Percentiles rank a stretch among this genome's conserved stretches.
Evolutionary conservation across 2,888 invertebrate genomes (phyloP).

Genomic region (Melieria crassipennis): DNA sequence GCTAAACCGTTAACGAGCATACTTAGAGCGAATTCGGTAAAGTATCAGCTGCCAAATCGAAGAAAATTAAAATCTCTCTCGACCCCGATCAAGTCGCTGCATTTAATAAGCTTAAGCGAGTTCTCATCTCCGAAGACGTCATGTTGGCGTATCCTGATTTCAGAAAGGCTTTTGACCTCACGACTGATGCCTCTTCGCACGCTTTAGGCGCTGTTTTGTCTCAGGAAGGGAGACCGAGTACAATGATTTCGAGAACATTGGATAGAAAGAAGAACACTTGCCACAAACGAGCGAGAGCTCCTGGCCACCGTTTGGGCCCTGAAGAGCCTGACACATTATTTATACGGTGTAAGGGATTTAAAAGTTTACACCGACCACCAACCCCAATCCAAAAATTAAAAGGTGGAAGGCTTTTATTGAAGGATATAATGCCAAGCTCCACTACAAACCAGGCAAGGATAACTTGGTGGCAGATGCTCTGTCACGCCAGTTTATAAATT

Average conservation of each 20-base stretch:
- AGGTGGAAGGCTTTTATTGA: constrained; percentile 2
- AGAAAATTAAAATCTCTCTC: not conserved
- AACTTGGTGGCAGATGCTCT: constrained; percentile 11
- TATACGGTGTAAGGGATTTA: constrained; percentile 13
- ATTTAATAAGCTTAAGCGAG: no score
- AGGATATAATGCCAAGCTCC: constrained; percentile 7
- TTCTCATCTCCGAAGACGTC: no score
- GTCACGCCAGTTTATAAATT: constrained; percentile 14
- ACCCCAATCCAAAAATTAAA: constrained; percentile 19
- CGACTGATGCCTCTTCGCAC: not conserved
- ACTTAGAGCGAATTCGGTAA: not conserved
- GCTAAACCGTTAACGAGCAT: no score
- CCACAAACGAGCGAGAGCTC: constrained; percentile 4
- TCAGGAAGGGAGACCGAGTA: constrained; percentile 1
- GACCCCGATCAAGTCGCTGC: no score
- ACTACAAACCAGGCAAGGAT: not conserved
- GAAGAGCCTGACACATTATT: constrained; percentile 5
- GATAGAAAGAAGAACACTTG: constrained; percentile 4
- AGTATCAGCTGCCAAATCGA: not conserved
- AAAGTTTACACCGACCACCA: constrained; percentile 9
- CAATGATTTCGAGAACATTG: not conserved
- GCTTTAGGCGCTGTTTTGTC: not conserved
- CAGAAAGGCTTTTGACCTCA: no score
- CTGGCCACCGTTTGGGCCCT: not conserved
- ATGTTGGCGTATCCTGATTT: no score